A percentile compares a stretch with the other conserved stretches of the same genome.
Evolutionary conservation across 2,797 vertebrate genomes (phyloP).

Genomic region (Sarcophilus harrisii): DNA sequence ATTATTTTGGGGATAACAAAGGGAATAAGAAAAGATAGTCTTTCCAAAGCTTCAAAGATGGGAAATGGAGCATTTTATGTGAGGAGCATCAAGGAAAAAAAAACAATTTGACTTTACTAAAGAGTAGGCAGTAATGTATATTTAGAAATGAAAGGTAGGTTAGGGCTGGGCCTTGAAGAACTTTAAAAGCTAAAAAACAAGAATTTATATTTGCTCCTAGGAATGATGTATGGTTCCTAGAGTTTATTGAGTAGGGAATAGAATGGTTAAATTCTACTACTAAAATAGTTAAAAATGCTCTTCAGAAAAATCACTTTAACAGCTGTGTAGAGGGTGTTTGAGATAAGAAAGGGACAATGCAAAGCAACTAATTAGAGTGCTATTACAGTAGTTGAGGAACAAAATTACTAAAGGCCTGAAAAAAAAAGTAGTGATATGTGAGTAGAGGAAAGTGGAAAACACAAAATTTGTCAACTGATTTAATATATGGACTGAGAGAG

Average conservation of each 20-base stretch:
- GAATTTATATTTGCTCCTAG: not conserved
- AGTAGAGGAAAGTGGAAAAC: not conserved
- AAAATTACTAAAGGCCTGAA: not conserved
- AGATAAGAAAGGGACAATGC: not conserved
- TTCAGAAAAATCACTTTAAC: not conserved
- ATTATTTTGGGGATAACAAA: not conserved
- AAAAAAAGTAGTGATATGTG: not conserved
- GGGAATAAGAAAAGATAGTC: not conserved
- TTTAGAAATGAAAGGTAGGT: not conserved
- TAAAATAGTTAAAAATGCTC: not conserved
- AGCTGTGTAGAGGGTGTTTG: not conserved
- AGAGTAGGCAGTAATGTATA: not conserved
- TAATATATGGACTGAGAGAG: not conserved
- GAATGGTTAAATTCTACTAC: not conserved
- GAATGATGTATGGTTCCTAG: not conserved
- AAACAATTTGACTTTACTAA: not conserved
- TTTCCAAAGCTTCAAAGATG: not conserved
- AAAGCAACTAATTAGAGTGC: not conserved
- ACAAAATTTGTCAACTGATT: not conserved
- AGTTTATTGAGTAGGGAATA: not conserved
- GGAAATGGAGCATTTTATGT: not conserved
- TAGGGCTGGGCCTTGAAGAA: not conserved
- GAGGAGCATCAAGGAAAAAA: not conserved
- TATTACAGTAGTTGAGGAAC: not conserved
- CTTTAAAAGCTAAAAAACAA: not conserved